Evolutionary conservation across 2,797 vertebrate genomes (phyloP).

Genomic region (Bovichtus variegatus): DNA sequence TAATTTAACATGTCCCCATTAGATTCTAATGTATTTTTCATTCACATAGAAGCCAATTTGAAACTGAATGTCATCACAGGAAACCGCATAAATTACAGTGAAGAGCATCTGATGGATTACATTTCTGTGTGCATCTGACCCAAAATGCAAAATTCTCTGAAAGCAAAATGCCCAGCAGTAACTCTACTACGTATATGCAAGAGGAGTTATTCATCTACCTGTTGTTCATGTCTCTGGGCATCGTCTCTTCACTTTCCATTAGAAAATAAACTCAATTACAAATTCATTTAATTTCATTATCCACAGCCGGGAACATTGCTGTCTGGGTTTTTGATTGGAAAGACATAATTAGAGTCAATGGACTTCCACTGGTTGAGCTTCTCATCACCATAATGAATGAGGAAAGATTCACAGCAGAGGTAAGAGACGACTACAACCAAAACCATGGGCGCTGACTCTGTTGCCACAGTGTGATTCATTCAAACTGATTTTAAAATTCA

Average conservation of each 20-base stretch:
- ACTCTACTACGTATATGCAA: conserved; percentile 18
- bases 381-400: conserved; percentile 40
- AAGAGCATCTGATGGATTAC: conserved; percentile 23
- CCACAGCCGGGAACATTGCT: conserved; percentile 41
- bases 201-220: conserved; percentile 58
- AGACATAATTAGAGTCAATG: conserved; percentile 49
- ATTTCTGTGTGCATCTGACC: conserved; percentile 23
- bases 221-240: conserved; percentile 40
- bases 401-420: conserved; percentile 41
- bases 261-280: conserved; percentile 55
- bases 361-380: conserved; percentile 35
- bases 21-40: neutral
- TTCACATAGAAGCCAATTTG: conserved; percentile 10
- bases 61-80: conserved; percentile 12
- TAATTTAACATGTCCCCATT: neutral
- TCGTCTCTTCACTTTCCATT: conserved; percentile 35
- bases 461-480: conserved; percentile 36
- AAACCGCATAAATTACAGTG: conserved; percentile 18
- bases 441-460: conserved; percentile 1
- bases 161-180: conserved; percentile 34
- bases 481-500: conserved; percentile 32
- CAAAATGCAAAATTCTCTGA: too few species aligned
- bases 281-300: conserved; percentile 54
- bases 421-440: conserved; percentile 21
- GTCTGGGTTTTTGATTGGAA: conserved; percentile 42